Evolutionary conservation across 2,888 invertebrate species (phyloP).

Genomic region (Thelaira solivaga): DNA sequence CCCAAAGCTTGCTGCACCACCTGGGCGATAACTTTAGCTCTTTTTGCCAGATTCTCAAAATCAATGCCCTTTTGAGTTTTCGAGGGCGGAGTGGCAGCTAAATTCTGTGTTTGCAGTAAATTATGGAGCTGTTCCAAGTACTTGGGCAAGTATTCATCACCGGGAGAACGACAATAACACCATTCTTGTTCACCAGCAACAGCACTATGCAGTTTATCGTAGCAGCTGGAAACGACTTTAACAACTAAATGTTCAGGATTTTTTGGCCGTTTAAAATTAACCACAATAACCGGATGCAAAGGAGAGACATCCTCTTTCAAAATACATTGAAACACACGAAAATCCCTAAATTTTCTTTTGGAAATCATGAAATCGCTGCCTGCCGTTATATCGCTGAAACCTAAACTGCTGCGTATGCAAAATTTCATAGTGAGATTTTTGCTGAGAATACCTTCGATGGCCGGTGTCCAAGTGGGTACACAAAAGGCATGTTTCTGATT

Average conservation of each 20-base stretch:
- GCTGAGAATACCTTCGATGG: constrained; percentile 80
- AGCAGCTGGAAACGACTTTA: constrained; percentile 61
- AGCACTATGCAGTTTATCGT: constrained; percentile 5
- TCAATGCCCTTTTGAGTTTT: constrained; percentile 68
- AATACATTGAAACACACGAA: constrained; percentile 68
- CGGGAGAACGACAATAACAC: constrained; percentile 71
- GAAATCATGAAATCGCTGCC: constrained; percentile 73
- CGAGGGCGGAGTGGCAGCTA: constrained; percentile 67
- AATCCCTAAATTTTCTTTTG: constrained; percentile 69
- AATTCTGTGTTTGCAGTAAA: constrained; percentile 65
- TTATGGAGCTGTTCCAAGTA: constrained; percentile 66
- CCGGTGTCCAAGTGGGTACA: constrained; percentile 81
- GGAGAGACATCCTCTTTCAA: constrained; percentile 72
- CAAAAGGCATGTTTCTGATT: constrained; percentile 71
- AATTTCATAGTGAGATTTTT: constrained; percentile 82
- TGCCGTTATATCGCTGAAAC: constrained; percentile 80
- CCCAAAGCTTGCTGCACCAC: constrained; percentile 75
- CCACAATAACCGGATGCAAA: constrained; percentile 68
- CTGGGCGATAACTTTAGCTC: constrained; percentile 77
- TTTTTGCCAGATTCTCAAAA: constrained; percentile 70
- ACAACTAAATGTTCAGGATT: constrained; percentile 61
- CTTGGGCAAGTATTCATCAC: constrained; percentile 66
- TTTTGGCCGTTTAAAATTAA: constrained; percentile 69
- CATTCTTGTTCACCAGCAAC: constrained; percentile 58
- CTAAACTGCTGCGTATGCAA: constrained; percentile 80